Evolutionary conservation across 2,797 vertebrate genomes (phyloP), one percentile per base, ranked within the genome.

Genomic region (Bryconaethiops microstoma): DNA sequence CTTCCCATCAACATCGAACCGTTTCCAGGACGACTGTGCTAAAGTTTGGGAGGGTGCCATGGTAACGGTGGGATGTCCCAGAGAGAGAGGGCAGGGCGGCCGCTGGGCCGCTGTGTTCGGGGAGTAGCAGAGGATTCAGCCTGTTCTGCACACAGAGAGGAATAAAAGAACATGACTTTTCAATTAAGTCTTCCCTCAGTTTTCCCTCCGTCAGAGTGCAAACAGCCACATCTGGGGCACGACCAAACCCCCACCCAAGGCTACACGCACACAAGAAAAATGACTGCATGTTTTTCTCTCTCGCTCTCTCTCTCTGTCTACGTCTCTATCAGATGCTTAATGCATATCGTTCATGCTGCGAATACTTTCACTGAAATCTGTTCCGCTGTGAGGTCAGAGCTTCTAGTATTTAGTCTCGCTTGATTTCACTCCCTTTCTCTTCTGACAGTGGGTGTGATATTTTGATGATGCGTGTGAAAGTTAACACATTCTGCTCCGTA

Each of bases 141-240:
- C 59, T 78, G 71, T 74, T 65, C 59, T 80, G 7, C 40, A 77
- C 16, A 7, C 42, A 5, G 35, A 54, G 57, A 69, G 65, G 59
- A 65, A 52, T 55, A 70, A 45, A 23, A 7, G 62, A 83, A 87
- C 86, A 87, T 85, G 84, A 85, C 78, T 86, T 86, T 88, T 83
- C 85, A 88, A 86, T 88, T 88, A 88, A 76, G 79, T 52, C 77
- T 63, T 23, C 71, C 55, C 76, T 74, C 70, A 76, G 74, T 74
- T 79, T 79, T 82, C 73, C 76, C 76, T 74, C 52, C 50, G 59
- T 82, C 78, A 80, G 70, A 78, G 74, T 83, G 82, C 82, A 87
- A 85, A 80, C 78, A 76, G 83, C 79, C 55, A 83, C 81, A 85
- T 87, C 79, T 87, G 83, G 82, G 80, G 54, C 65, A 79, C n/a